Evolutionary conservation across 1,140 invertebrate genomes (phyloP).

Genomic region (Cyrtorhinus lividipennis): DNA sequence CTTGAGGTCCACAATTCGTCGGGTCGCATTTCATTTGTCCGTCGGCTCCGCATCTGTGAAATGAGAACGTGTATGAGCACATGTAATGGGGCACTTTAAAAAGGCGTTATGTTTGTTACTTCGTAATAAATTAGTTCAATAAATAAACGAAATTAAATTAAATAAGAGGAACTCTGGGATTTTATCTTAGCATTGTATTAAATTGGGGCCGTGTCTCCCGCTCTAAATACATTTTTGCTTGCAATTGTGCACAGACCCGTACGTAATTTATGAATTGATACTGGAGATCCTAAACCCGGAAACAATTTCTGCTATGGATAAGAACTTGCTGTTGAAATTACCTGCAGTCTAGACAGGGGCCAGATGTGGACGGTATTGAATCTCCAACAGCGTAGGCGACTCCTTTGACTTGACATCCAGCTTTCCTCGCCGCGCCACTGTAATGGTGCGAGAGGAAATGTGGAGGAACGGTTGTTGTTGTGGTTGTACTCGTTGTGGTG

Average conservation of each 20-base stretch:
- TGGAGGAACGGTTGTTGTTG: slow-evolving; percentile 67
- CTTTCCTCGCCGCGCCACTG: slow-evolving; percentile 50
- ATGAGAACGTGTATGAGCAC: slow-evolving; percentile 32
- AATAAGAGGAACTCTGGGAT: too few relatives aligned
- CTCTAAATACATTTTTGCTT: too few relatives aligned
- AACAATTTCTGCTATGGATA: too few relatives aligned
- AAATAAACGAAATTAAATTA: too few relatives aligned
- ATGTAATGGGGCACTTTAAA: slow-evolving; percentile 4
- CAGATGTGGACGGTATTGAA: slow-evolving; percentile 63
- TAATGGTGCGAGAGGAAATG: slow-evolving; percentile 64
- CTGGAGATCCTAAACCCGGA: too few relatives aligned
- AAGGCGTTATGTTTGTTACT: slow-evolving; percentile 4
- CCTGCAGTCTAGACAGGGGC: slow-evolving; percentile 83
- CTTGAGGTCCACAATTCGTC: slow-evolving; percentile 59
- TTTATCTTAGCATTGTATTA: too few relatives aligned
- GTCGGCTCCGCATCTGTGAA: slow-evolving; percentile 63
- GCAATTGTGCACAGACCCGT: too few relatives aligned
- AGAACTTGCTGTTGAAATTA: too few relatives aligned
- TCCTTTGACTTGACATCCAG: slow-evolving; percentile 70
- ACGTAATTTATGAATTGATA: too few relatives aligned
- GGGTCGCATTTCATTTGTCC: slow-evolving; percentile 90
- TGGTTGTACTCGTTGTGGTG: slow-evolving; percentile 69
- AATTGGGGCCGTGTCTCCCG: too few relatives aligned
- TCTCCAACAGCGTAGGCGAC: slow-evolving; percentile 70
- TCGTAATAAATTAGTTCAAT: too few relatives aligned